phyloP scores from a whole-genome alignment of 2,797 vertebrate genomes.

The Microctenopoma steveboyesi region DNA sequence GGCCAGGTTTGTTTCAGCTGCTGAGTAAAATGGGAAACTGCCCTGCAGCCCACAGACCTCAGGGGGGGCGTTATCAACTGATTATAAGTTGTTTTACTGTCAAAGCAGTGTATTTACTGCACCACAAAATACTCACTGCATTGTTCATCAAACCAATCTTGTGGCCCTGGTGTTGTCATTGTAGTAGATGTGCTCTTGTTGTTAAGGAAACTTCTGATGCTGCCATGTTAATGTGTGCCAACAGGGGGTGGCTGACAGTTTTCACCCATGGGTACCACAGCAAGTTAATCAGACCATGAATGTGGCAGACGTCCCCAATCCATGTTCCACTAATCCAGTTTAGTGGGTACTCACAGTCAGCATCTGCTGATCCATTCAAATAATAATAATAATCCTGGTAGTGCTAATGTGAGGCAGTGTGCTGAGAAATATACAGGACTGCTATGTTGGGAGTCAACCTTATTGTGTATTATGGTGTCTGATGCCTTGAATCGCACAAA shows the following conservation, averaged over 20 bases:
- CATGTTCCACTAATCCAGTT: constrained; percentile 22
- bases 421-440: neutral
- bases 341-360: constrained; percentile 15
- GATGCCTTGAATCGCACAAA: neutral
- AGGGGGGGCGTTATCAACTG: no score
- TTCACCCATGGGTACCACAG: neutral
- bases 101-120: no score
- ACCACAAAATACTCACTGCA: no score
- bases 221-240: neutral
- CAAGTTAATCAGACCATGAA: neutral
- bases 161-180: no score
- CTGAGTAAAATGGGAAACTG: neutral
- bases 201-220: no score
- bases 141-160: no score
- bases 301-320: constrained; percentile 12
- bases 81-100: no score
- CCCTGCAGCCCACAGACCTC: neutral
- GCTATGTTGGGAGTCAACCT: neutral
- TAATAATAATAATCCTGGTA: neutral
- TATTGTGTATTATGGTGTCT: neutral
- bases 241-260: no score
- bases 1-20: neutral
- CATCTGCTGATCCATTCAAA: constrained; percentile 31
- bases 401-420: no score
- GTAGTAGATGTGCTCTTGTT: no score